Base-by-base conservation (phyloP, 2,888 invertebrate genomes). In the Villa cingulata region DNA sequence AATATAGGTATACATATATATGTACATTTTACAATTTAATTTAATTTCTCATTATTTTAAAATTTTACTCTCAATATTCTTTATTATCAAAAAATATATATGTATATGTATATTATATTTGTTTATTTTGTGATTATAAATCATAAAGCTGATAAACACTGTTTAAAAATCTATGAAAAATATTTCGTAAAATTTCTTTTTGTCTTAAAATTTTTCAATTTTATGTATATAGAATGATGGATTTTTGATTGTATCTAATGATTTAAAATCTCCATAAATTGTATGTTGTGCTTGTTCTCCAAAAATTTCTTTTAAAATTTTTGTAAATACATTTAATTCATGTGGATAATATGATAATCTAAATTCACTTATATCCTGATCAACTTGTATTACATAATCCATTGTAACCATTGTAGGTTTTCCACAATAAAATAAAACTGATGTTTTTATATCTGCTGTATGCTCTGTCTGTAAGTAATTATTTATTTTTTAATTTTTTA, bases 311-410 rank as follows among this genome's bases (percentile, higher is more conserved):
- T 74, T 71, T 50, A 91, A 65, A 72, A 89, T 83, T 27, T 70
- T 60, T 1, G 75, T 79, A 70, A 91, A 91, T 20, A 74, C 72
- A 40, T 76, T 72, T 57, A 90, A 65, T 53, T 78, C 77, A 65
- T 91, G 89, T 0, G 90, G 91, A 70, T 87, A 89, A 70, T 90
- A 91, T 29, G 88, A 89, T 29, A 91, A 70, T 2, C 90, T 79
- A 68, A 91, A 91, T 59, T 87, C 83, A 59, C 84, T 87, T 68
- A 57, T 59, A 51, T 64, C 57, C 43, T 63, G 61, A 57, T 74
- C 72, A 37, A 77, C 74, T 55, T 79, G 78, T 58, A 90, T 84
- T 56, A 78, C 73, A 65, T 91, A 91, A 68, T 91, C 90, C 60
- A 90, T 70, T 4, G 86, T 83, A 0, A 90, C 82, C 62, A 89